Base-by-base conservation (phyloP, 2,113 vertebrate genomes). In the Athene noctua region DNA sequence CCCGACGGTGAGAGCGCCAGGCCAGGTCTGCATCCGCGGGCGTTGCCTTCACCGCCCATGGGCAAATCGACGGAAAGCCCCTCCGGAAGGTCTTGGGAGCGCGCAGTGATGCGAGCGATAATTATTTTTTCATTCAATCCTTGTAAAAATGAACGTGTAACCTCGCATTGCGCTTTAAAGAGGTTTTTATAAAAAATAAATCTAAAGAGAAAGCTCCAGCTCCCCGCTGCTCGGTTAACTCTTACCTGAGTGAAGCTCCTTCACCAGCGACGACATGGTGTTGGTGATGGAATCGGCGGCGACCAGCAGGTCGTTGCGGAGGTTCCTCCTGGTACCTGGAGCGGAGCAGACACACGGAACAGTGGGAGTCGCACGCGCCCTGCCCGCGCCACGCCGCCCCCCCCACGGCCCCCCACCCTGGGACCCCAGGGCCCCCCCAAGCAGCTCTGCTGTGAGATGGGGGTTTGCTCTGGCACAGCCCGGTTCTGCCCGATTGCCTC, bases 211-310 rank as follows among this genome's bases (percentile, higher is more conserved):
- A 7, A 30, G 15, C 27, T 17, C 16, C 49, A 25, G 30, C 1
- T 29, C 32, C 15, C 4, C 2, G 49, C 7, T 5, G 4, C 17
- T 1, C 9, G 3, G 0, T 2, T 7, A 11, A 4, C 57, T 20
- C 80, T 36, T 98, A 99, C 99, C 99, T 82, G 99, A 99, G 88
- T 99, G 99, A 1, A 99, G 99, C 94, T 99, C 99, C 97, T 99
- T 99, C 96, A 99, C 99, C 98, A 99, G 98, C 6, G 99, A 99
- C 0, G 99, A 99, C 99, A 99, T 98, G 88, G 99, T 99, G 98
- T 99, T 99, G 96, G 99, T 99, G 97, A 99, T 99, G 61, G 99
- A 99, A 71, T 99, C 99, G 6, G 99, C 99, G 9, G 99, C 99
- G 72, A 99, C 99, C 97, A 99, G 98, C 92, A 99, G 98, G 96